A percentile compares a stretch with the other conserved stretches of the same genome.
These are phyloP conservation scores for Odontomyia ornata DNA, from an alignment of 2,888 invertebrate species.

Conservation along the genomic window DNA sequence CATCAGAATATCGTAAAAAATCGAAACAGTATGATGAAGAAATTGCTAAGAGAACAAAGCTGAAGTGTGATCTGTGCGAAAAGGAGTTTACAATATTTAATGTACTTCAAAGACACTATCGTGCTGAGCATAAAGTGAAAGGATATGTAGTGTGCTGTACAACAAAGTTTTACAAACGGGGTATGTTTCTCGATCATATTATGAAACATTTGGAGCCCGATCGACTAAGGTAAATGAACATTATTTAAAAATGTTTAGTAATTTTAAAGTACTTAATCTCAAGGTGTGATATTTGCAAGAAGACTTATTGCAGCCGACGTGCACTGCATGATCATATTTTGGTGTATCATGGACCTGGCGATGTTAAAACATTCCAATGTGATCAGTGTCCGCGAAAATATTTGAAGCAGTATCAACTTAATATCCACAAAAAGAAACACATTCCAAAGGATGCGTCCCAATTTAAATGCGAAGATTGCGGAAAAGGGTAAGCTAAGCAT, in stretches of 20 bases:
- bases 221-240: constrained; percentile 39
- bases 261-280: too few species aligned
- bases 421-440: constrained; percentile 43
- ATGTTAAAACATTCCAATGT: constrained; percentile 40
- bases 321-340: constrained; percentile 34
- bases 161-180: constrained; percentile 41
- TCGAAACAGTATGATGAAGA: constrained; percentile 37
- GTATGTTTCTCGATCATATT: constrained; percentile 47
- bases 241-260: neutral
- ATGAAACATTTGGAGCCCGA: constrained; percentile 46
- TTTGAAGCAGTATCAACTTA: constrained; percentile 42
- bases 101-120: constrained; percentile 45
- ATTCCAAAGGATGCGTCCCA: constrained; percentile 25
- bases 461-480: constrained; percentile 40
- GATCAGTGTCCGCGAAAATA: constrained; percentile 47
- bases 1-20: constrained; percentile 36
- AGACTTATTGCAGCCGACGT: constrained; percentile 31
- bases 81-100: constrained; percentile 40
- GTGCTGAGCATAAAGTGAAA: constrained; percentile 38
- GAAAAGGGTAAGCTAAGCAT: constrained; percentile 37
- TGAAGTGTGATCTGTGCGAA: constrained; percentile 46
- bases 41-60: constrained; percentile 44
- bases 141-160: constrained; percentile 48
- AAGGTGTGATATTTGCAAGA: constrained; percentile 38
- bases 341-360: constrained; percentile 18